Conservation (phyloP, 2,113 vertebrate species). For the Columba livia region DNA sequence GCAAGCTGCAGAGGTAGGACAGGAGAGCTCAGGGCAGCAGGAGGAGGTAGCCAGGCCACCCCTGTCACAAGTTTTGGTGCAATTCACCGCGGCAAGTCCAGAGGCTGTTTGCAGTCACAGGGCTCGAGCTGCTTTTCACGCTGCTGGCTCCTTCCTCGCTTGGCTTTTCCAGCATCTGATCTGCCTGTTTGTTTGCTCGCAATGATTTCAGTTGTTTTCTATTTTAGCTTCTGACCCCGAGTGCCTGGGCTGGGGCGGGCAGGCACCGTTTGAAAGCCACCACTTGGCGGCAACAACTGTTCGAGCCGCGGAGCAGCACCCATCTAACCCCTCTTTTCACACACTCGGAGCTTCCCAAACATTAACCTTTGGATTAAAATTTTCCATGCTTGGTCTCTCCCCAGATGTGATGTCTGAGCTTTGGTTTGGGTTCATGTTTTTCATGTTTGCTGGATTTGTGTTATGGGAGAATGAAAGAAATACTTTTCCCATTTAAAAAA, state of each 20-base stretch:
- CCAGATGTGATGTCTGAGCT: slow-evolving; percentile 66
- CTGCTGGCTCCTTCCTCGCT: slow-evolving; percentile 35
- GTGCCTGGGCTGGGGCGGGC: slow-evolving; percentile 55
- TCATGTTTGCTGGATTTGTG: slow-evolving; percentile 55
- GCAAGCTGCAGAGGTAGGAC: neutral
- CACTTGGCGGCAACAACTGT: slow-evolving; percentile 67
- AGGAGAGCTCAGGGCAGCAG: neutral
- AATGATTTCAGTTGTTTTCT: slow-evolving; percentile 67
- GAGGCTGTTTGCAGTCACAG: slow-evolving; percentile 32
- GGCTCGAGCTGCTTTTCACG: neutral
- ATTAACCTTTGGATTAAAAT: slow-evolving; percentile 68
- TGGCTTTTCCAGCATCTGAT: slow-evolving; percentile 57
- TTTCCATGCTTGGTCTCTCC: slow-evolving; percentile 66
- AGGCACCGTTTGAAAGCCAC: slow-evolving; percentile 64
- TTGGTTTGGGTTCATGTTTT: slow-evolving; percentile 60
- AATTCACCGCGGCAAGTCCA: neutral
- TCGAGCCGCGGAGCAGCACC: slow-evolving; percentile 54
- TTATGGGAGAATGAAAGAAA: slow-evolving; percentile 68
- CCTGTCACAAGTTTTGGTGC: neutral
- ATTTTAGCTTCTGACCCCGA: slow-evolving; percentile 59
- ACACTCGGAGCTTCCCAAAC: slow-evolving; percentile 63
- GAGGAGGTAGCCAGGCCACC: neutral
- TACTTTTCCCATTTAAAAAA: slow-evolving; percentile 66
- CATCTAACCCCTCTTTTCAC: slow-evolving; percentile 68
- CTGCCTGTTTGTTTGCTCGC: slow-evolving; percentile 54